A percentile compares a stretch with the other conserved stretches of the same genome.
phyloP scores from a whole-genome alignment of 2,888 invertebrate species.

The Drosophila subsilvestris region DNA sequence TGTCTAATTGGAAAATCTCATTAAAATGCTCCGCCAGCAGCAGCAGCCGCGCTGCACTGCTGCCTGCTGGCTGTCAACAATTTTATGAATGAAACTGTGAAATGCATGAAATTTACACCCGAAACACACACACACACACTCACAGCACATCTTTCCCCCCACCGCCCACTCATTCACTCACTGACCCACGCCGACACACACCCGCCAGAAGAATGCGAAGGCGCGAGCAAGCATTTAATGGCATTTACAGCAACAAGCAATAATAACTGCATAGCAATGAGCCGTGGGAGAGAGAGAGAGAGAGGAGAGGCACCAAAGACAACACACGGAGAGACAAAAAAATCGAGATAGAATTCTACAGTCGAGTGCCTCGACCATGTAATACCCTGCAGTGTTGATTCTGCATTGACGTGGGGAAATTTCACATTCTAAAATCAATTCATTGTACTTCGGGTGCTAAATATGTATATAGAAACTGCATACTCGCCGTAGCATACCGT shows the following conservation, averaged over 20 bases:
- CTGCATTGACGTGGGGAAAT: no score
- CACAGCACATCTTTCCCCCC: conserved; percentile 1
- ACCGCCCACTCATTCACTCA: conserved; percentile 1
- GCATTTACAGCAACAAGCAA: conserved; percentile 54
- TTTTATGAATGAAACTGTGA: conserved; percentile 49
- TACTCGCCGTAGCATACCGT: neutral
- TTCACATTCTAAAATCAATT: neutral
- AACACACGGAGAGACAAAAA: neutral
- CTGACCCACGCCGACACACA: no score
- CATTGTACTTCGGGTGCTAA: no score
- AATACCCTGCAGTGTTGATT: neutral
- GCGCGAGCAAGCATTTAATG: conserved; percentile 59
- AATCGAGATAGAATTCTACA: no score
- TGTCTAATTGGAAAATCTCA: conserved; percentile 39
- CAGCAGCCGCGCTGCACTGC: conserved; percentile 4
- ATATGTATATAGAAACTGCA: no score
- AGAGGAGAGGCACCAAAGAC: conserved; percentile 12
- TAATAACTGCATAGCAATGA: conserved; percentile 28
- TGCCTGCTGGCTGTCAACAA: conserved; percentile 47
- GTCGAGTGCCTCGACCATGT: neutral
- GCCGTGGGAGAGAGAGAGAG: conserved; percentile 10
- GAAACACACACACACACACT: conserved; percentile 1
- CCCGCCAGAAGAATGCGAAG: conserved; percentile 21
- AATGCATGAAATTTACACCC: conserved; percentile 6
- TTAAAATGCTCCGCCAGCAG: conserved; percentile 29